phyloP scores from a whole-genome alignment of 2,888 invertebrate genomes.

The Eristalis pertinax region DNA sequence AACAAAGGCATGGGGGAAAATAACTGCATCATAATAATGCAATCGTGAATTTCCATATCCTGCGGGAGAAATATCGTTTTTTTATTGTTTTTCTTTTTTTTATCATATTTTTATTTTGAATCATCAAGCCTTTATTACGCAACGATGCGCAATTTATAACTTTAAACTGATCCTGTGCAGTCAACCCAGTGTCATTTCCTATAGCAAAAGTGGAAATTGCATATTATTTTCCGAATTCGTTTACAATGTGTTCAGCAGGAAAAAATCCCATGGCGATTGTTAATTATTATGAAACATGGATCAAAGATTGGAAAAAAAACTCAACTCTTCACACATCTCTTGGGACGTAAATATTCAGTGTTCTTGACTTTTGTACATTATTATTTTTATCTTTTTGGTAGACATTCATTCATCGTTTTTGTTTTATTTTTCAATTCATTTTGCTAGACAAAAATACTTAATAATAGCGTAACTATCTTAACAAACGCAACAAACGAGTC shows the following conservation, averaged over 20 bases:
- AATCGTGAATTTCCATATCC: conserved; percentile 23
- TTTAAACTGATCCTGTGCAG: conserved; percentile 12
- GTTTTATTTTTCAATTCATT: no score
- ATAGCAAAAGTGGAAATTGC: not conserved
- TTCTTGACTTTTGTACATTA: no score
- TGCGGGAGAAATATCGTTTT: conserved; percentile 17
- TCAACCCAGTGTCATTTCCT: not conserved
- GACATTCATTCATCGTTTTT: no score
- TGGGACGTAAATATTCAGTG: no score
- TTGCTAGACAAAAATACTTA: no score
- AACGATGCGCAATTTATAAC: conserved; percentile 10
- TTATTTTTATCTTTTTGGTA: no score
- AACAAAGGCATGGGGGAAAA: not conserved
- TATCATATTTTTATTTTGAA: not conserved
- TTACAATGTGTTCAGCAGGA: not conserved
- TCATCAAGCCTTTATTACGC: not conserved
- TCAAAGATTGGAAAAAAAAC: not conserved
- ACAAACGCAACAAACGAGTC: no score
- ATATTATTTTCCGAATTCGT: not conserved
- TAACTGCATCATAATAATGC: conserved; percentile 10
- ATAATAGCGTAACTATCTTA: no score
- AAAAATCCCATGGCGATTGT: not conserved
- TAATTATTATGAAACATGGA: not conserved
- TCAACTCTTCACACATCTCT: no score
- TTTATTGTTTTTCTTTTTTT: not conserved